Base-by-base conservation (phyloP, 2,888 invertebrate species). In the Prostheceraeus crozeri region DNA sequence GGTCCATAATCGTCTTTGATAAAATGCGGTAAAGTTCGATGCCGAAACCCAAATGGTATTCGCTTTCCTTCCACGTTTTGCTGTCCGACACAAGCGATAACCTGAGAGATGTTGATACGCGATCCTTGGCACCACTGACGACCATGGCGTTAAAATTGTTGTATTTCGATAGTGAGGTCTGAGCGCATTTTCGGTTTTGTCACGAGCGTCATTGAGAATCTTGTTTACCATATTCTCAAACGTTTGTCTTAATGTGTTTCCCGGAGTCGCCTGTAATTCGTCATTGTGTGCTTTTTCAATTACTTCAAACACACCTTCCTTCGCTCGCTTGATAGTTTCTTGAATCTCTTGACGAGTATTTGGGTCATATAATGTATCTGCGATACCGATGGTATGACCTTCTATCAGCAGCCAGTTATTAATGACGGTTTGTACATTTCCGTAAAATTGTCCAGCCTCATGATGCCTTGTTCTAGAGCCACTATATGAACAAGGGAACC, bases 41-140 rank as follows among this genome's bases (percentile, higher is more conserved):
- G 96, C 56, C 94, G 85, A 76, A 99, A 99, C 35, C 98, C 98
- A 71, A 98, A 99, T 0, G 98, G 98, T 72, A 99, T 99, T 72
- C 98, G 90, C 81, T 99, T 99, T 78, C 98, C 98, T 83, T 99
- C 98, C 66, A 99, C 98, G 83, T 99, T 99, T 79, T 99, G 98
- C 78, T 99, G 98, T 2, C 98, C 98, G 70, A 99, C 98, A 83
- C 98, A 99, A 79, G 98, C 98, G 83, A 99, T 98, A 83, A 83
- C 83, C 83, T 98, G 98, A 23, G 98, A 98, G 74, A 98, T 99
- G 71, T 98, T 98, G 82, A 99, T 98, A 75, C 96, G 96, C 56
- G 96, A 98, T 61, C 98, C 98, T 77, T 99, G 0, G 96, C 89
- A 67, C 98, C 98, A 0, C 98, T 89, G 33, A 98, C 96, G 76